Evolutionary conservation across 2,113 vertebrate genomes (phyloP), one percentile per base, ranked within the genome.

Genomic region (Microtus montanus): DNA sequence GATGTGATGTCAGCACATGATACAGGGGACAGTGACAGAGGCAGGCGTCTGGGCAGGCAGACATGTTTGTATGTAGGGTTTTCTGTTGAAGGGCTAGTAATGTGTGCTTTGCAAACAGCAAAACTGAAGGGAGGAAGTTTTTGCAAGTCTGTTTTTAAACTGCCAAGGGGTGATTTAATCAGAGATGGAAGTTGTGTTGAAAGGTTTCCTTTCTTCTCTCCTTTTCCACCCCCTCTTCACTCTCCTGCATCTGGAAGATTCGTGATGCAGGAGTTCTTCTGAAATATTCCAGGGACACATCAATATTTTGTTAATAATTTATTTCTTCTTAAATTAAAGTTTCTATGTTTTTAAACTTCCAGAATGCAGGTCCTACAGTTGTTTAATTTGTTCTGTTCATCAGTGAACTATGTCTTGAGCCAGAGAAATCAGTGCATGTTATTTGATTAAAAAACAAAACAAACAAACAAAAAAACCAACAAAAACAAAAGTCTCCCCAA

Each of bases 71-170:
- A 85, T 6, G 35, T 47, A 84, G 64, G n/a, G 78, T 84, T 92
- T 90, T 92, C 58, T 84, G 22, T 26, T 73, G 61, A 88, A 88
- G 73, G 49, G 49, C 2, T 75, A 85, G 49, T 61, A 12, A 70
- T 38, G 52, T 58, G 17, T 38, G 54, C 75, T 90, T 94, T 93
- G 92, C 28, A 90, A 94, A 83, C 22, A 87, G 89, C 17, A 10
- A 71, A 35, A 38, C 35, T n/a, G 70, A 73, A 73, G 8, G 35
- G 6, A n/a, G 68, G 14, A 73, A 73, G 70, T 38, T 38, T 73
- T 38, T 38, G 70, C 70, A 38, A 73, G 70, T 38, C n/a, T 73
- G 7, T 73, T 73, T 73, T 73, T 73, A 73, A 73, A 73, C 70
- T 38, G n/a, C n/a, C n/a, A 38, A 10, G n/a, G 19, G 38, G n/a